Evolutionary conservation across 2,113 vertebrate species (phyloP).

Genomic region (Amphilophus citrinellus): DNA sequence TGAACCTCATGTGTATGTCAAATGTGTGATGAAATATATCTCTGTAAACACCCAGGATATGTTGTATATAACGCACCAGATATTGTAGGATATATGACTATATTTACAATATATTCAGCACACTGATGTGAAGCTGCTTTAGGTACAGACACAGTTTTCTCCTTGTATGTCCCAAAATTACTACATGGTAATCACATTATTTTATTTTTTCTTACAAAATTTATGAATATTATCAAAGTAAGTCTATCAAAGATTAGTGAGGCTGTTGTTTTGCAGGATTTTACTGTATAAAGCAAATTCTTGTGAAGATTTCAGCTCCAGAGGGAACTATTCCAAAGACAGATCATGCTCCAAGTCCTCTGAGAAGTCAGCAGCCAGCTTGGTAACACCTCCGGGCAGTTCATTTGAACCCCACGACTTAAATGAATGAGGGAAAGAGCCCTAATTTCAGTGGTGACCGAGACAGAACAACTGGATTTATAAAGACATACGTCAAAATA

Average conservation of each 20-base stretch:
- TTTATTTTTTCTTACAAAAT: conserved; percentile 42
- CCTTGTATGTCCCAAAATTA: conserved; percentile 38
- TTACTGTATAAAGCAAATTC: background rate
- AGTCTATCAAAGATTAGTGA: conserved; percentile 58
- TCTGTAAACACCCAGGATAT: conserved; percentile 64
- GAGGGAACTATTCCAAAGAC: conserved; percentile 32
- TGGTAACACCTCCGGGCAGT: background rate
- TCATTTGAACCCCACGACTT: background rate
- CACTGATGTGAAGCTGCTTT: conserved; percentile 60
- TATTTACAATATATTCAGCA: conserved; percentile 75
- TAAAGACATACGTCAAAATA: background rate
- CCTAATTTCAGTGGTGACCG: background rate
- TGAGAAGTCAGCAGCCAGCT: background rate
- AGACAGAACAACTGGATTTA: background rate
- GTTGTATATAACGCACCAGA: conserved; percentile 69
- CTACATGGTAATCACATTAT: conserved; percentile 53
- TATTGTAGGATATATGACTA: conserved; percentile 75
- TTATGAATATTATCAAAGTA: conserved; percentile 57
- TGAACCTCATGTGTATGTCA: conserved; percentile 61
- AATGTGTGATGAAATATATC: conserved; percentile 67
- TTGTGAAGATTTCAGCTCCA: background rate
- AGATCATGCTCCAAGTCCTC: background rate
- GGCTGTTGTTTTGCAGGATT: conserved; percentile 13
- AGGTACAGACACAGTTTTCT: conserved; percentile 38
- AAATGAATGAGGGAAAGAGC: background rate